Evolutionary conservation across 2,113 vertebrate species (phyloP).

Genomic region (Epinephelus cyanopodus): DNA sequence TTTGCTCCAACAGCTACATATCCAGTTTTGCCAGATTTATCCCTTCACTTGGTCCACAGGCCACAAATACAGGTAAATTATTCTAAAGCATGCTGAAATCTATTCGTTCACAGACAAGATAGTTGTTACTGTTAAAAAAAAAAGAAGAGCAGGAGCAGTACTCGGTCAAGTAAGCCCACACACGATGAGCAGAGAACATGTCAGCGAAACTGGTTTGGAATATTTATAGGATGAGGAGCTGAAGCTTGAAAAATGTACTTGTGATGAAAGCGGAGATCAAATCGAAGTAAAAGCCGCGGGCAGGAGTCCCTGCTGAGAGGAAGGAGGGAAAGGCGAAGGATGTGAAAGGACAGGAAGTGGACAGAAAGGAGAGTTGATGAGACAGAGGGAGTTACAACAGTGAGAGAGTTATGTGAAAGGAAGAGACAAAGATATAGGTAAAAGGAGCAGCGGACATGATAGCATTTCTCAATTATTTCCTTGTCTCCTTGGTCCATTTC

Average conservation of each 20-base stretch:
- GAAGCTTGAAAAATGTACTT: slow-evolving; percentile 30
- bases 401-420: background rate
- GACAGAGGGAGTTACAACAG: background rate
- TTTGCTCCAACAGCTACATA: background rate
- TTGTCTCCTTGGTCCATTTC: background rate
- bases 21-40: background rate
- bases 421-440: background rate
- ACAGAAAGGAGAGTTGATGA: background rate
- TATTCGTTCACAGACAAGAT: background rate
- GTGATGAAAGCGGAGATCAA: slow-evolving; percentile 60
- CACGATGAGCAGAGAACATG: slow-evolving; percentile 36
- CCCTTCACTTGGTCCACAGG: background rate
- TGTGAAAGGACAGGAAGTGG: slow-evolving; percentile 43
- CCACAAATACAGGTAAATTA: slow-evolving; percentile 3
- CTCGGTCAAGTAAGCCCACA: background rate
- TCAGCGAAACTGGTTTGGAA: slow-evolving; percentile 34
- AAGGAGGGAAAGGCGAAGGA: background rate
- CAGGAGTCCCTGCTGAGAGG: slow-evolving; percentile 28
- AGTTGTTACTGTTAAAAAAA: background rate
- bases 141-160: background rate
- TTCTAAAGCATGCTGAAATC: slow-evolving; percentile 1
- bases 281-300: slow-evolving; percentile 36
- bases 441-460: background rate
- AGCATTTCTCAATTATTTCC: background rate
- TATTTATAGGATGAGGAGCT: slow-evolving; percentile 27